Base-by-base conservation (phyloP, 2,888 invertebrate species). In the Lasius platythorax region DNA sequence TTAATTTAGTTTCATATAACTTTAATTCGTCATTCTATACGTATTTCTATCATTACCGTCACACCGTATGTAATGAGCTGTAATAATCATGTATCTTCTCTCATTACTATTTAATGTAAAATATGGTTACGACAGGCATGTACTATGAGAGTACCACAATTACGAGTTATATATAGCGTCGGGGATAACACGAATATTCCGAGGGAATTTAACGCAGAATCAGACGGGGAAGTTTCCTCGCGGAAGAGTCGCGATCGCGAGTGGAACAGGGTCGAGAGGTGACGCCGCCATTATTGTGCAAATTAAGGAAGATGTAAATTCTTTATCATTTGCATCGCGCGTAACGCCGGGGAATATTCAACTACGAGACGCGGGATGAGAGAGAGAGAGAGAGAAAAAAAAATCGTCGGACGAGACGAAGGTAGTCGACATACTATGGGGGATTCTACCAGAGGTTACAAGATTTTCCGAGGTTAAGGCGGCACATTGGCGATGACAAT, bases 251-350 rank as follows among this genome's bases (percentile, higher is more conserved):
- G 64, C 46, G 56, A 64, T 33, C 70, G 58, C 70, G 58, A 70
- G 56, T 79, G 46, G 46, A 79, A 72, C 33, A 70, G 72, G 33
- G 72, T 72, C 72, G 56, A 56, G 78, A 53, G 56, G 78, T 63
- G 76, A 63, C 64, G 75, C 72, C 82, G 75, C 90, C 82, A 90
- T 93, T 92, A 90, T 93, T 92, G 92, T 90, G 91, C 83, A 91
- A 92, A 92, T 91, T 89, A 92, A 90, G 91, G 87, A 79, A 92
- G 90, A 92, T 92, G 92, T 85, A 91, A 92, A 92, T 93, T 85
- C 86, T 87, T 88, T 85, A 84, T 87, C 89, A 93, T 93, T 92
- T 92, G 91, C 92, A 93, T 92, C 81, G 84, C 81, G 89, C 84
- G 89, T 91, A 91, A 90, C 81, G 53, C 73, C 78, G 61, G 56